Base-by-base conservation (phyloP, 2,888 invertebrate genomes). In the Drosophila formosana region DNA sequence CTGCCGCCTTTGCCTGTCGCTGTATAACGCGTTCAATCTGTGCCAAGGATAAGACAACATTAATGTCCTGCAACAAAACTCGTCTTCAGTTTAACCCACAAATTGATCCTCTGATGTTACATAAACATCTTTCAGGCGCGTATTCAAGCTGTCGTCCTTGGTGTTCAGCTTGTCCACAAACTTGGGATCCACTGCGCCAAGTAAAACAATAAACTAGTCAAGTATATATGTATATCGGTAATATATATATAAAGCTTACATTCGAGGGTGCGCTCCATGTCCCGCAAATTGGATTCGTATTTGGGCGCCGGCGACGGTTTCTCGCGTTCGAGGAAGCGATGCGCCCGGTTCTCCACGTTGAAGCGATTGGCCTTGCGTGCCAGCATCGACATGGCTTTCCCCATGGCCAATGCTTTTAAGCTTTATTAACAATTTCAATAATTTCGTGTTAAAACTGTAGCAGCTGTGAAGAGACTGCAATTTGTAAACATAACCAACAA, bases 281-380 rank as follows among this genome's bases (percentile, higher is more conserved):
- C 95, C 80, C 94, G 93, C 45, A 94, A 75, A 74, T 95, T 95
- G 1, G 94, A 92, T 26, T 94, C 93, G 91, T 95, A 94, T 86
- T 92, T 94, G 0, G 97, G 97, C n/a, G 97, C 96, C 18, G 94
- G 93, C 68, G 91, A 92, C 4, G 93, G 94, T 89, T 96, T 96
- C 47, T 95, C 94, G 86, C 95, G 95, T 47, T 95, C 94, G 75
- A 97, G 94, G 23, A 95, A 92, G 82, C 95, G 95, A 82, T 95
- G 95, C 28, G 96, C 96, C 72, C 97, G 94, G 91, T 94, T 95
- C 90, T 96, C 97, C 2, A 96, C 94, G 92, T 97, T 97, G 82
- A 95, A 96, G 28, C 95, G 94, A 90, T 94, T 94, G 13, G 94
- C 83, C 18, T 95, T 95, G 68, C 95, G 93, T 26, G 93, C 92